Base-by-base conservation (phyloP, 2,113 vertebrate genomes). In the Scytalopus superciliaris region DNA sequence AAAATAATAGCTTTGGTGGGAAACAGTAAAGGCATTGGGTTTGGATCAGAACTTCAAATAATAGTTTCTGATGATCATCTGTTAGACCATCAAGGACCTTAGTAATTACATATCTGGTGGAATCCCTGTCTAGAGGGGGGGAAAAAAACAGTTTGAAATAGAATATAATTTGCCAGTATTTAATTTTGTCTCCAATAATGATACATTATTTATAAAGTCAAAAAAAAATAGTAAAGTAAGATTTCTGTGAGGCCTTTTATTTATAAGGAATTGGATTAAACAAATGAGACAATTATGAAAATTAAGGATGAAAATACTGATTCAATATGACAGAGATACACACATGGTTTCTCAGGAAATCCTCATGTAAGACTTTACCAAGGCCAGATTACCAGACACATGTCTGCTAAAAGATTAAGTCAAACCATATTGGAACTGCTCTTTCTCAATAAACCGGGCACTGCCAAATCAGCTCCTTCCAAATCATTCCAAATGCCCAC, bases 241-340 rank as follows among this genome's bases (percentile, higher is more conserved):
- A 91, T 77, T 90, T 93, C 22, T 81, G 56, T 16, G n/a, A 93
- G 23, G 7, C 12, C 45, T 84, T 86, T 94, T 92, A 88, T 93
- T 96, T 50, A 22, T 75, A 35, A 81, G 53, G 56, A 94, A 85
- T 88, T 69, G 14, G 92, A 5, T 60, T 52, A 82, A 95, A 83
- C 53, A 75, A 73, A 93, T 72, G 7, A 79, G 57, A 19, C 80
- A 68, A 95, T 95, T 89, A 72, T 56, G 37, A 88, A 93, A 92
- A 94, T 76, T 63, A 93, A 67, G 35, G 49, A 57, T 76, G 40
- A 78, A 88, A 79, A 44, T 68, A 67, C 37, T 8, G 12, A 74
- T 90, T 89, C 68, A 42, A 23, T 90, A 53, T 35, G 39, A 66
- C 25, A 90, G 59, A 78, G 50, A 62, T 22, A 33, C 35, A 57